Evolutionary conservation across 2,113 vertebrate species (phyloP).

Genomic region (Myiozetetes cayanensis): DNA sequence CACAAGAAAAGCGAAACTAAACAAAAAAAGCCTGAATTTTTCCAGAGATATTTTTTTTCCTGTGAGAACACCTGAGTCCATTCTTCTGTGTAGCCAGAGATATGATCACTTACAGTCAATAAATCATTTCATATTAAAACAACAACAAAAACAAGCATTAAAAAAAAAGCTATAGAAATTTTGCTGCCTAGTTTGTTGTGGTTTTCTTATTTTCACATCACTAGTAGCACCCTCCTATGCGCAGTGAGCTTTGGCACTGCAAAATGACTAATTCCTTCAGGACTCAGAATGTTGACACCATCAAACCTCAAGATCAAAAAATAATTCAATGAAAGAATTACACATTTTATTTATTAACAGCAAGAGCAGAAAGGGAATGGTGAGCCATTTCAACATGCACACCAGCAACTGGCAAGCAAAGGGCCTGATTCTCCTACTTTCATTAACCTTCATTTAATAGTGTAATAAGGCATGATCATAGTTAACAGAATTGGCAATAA

Average conservation of each 20-base stretch:
- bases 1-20: neutral
- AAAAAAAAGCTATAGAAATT: neutral
- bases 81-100: neutral
- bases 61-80: neutral
- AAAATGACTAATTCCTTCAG: conserved; percentile 27
- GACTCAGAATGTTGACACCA: neutral
- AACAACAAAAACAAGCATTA: neutral
- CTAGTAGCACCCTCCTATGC: neutral
- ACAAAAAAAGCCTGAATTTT: neutral
- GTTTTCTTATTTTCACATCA: neutral
- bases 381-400: neutral
- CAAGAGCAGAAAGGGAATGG: neutral
- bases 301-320: neutral
- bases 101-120: neutral
- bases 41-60: neutral
- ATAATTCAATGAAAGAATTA: neutral
- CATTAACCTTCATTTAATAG: neutral
- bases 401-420: neutral
- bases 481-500: conserved; percentile 50
- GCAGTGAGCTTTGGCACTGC: conserved; percentile 1
- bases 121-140: neutral
- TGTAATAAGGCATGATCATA: neutral
- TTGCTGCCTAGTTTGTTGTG: neutral
- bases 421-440: neutral
- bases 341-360: neutral